Conservation (phyloP, 1,140 invertebrate genomes). For the Gerris buenoi region DNA sequence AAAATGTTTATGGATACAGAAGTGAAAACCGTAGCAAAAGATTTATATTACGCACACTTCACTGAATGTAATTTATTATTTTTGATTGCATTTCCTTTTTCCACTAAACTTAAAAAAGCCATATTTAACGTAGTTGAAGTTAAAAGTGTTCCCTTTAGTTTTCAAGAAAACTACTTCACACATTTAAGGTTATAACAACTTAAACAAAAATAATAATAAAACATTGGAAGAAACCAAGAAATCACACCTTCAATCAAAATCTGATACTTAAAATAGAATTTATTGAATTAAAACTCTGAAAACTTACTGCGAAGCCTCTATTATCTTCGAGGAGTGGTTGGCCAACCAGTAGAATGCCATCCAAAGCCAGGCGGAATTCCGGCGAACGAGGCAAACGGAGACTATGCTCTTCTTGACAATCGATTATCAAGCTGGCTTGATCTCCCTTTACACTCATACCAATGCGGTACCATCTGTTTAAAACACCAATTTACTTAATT, state of each 20-base stretch:
- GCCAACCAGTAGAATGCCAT: conserved; percentile 55
- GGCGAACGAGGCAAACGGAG: conserved; percentile 37
- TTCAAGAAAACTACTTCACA: too few relatives aligned
- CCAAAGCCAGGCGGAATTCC: conserved; percentile 41
- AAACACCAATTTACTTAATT: too few relatives aligned
- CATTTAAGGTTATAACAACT: too few relatives aligned
- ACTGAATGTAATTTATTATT: too few relatives aligned
- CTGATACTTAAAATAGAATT: neutral
- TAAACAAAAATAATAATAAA: too few relatives aligned
- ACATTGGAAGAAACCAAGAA: neutral
- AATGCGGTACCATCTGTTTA: conserved; percentile 65
- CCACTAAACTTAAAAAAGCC: too few relatives aligned
- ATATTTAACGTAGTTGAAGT: too few relatives aligned
- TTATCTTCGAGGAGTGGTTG: conserved; percentile 48
- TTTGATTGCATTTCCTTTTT: too few relatives aligned
- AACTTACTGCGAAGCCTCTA: conserved; percentile 44
- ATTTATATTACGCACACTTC: too few relatives aligned
- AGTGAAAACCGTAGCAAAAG: too few relatives aligned
- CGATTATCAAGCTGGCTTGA: conserved; percentile 50
- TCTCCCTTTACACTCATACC: conserved; percentile 63
- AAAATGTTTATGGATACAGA: too few relatives aligned
- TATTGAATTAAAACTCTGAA: neutral
- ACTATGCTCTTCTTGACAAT: conserved; percentile 47
- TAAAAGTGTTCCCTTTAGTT: too few relatives aligned
- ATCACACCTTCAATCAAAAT: neutral